phyloP scores from a whole-genome alignment of 2,113 vertebrate species.

The Ptychochromis oligacanthus region DNA sequence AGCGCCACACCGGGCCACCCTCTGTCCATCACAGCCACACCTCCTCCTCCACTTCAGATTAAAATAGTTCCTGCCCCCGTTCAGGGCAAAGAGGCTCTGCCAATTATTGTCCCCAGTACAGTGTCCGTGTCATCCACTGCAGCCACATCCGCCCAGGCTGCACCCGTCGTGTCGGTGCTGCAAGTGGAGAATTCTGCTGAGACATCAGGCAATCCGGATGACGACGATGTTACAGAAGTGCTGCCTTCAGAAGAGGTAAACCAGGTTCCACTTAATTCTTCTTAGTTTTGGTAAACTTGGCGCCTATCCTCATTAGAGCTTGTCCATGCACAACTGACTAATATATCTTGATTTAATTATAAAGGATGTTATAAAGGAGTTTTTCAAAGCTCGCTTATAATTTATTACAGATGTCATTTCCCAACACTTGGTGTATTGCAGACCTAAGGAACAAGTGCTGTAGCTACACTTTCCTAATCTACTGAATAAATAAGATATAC shows the following conservation, averaged over 20 bases:
- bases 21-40: conserved; percentile 58
- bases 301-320: not conserved
- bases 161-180: conserved; percentile 37
- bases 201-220: conserved; percentile 37
- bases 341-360: not conserved
- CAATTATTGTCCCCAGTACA: conserved; percentile 57
- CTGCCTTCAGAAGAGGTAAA: conserved; percentile 72
- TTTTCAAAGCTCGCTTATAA: no score
- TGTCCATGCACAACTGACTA: not conserved
- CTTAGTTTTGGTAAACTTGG: not conserved
- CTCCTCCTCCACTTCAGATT: conserved; percentile 88
- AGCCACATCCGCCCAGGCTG: conserved; percentile 38
- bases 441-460: no score
- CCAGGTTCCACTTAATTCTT: not conserved
- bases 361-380: no score
- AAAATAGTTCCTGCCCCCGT: conserved; percentile 85
- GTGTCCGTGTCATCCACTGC: not conserved
- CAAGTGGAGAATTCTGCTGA: conserved; percentile 75
- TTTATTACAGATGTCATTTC: no score
- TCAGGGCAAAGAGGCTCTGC: conserved; percentile 72
- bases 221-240: conserved; percentile 68
- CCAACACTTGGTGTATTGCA: no score
- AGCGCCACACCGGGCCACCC: conserved; percentile 21
- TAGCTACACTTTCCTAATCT: not conserved
- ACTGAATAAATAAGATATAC: not conserved